Evolutionary conservation across 2,113 vertebrate species (phyloP), one percentile per base, ranked within the genome.

Genomic region (Montifringilla adamsi): DNA sequence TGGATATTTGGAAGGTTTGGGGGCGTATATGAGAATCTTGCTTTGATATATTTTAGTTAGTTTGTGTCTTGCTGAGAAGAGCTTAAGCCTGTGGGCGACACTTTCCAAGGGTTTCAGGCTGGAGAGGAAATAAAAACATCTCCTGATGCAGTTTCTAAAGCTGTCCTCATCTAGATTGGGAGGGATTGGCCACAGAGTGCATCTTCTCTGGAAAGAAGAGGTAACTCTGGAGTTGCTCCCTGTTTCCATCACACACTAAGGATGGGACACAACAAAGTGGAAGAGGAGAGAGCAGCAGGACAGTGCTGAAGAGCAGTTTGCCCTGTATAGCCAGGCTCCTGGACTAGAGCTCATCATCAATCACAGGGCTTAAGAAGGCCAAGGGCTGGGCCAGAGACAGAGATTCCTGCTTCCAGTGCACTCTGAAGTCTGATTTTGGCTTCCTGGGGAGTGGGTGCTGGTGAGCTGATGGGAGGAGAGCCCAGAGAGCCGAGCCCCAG

Each of bases 1-100:
- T 50, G 83, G 69, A 39, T 88, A 70, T 86, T 86, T 92, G 64
- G 47, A 63, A 77, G 47, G 39, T 75, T 73, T 77, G 72, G 17
- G 19, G n/a, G 39, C 28, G 27, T 69, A 66, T 11, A 75, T 63
- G 46, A 86, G 63, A 91, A 60, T 73, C 43, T 80, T 84, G 47
- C 60, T 94, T 92, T 88, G 73, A 55, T 88, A 14, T 84, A 80
- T 66, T 94, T 94, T 55, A 68, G 64, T 87, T 84, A 63, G 59
- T 77, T 80, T 93, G 72, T 86, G 50, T 82, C 59, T 95, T 84
- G 20, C 43, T 87, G 66, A 73, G 74, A 91, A 89, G 66, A 96
- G 56, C 56, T 72, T 78, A 59, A 87, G 76, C 53, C 73, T 72
- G 73, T 89, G 56, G 64, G 47, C 3, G 14, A 78, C 35, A 56